Percentiles rank a stretch among this genome's conserved stretches.
phyloP scores from a whole-genome alignment of 2,888 invertebrate genomes.

The Drosophila meridiana region DNA sequence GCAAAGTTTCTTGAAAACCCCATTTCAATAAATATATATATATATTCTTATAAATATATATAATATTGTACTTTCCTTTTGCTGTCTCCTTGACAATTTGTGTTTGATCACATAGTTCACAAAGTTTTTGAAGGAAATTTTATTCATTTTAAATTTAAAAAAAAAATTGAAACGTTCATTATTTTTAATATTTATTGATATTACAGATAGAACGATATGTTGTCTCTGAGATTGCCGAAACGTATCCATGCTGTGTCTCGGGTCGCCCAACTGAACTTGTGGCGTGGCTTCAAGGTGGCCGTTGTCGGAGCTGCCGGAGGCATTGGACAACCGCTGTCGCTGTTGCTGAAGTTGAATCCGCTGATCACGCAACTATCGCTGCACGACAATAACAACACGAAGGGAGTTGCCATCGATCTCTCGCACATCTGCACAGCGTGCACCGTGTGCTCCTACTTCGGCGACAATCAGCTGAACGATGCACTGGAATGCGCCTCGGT shows the following conservation, averaged over 20 bases:
- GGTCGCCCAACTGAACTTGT: not conserved
- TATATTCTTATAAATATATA: no score
- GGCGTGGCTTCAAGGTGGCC: slow-evolving; percentile 92
- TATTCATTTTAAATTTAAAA: not conserved
- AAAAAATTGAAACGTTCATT: not conserved
- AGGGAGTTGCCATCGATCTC: slow-evolving; percentile 97
- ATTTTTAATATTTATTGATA: not conserved
- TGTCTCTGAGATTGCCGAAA: not conserved
- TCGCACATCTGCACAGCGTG: slow-evolving; percentile 96
- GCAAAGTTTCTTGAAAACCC: not conserved
- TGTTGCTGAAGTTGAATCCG: slow-evolving; percentile 95
- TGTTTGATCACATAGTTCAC: not conserved
- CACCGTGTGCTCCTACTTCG: slow-evolving; percentile 89
- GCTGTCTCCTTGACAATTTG: not conserved
- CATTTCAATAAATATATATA: not conserved
- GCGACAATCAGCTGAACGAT: slow-evolving; percentile 90
- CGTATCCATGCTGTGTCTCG: not conserved
- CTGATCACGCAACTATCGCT: slow-evolving; percentile 92
- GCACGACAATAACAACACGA: slow-evolving; percentile 95
- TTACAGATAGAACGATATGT: slow-evolving; percentile 1
- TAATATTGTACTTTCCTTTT: no score
- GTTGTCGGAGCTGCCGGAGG: slow-evolving; percentile 98
- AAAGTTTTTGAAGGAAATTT: not conserved
- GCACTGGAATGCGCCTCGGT: slow-evolving; percentile 92
- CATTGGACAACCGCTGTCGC: slow-evolving; percentile 97